Base-by-base conservation (phyloP, 2,888 invertebrate species). In the Eristalis tenax region DNA sequence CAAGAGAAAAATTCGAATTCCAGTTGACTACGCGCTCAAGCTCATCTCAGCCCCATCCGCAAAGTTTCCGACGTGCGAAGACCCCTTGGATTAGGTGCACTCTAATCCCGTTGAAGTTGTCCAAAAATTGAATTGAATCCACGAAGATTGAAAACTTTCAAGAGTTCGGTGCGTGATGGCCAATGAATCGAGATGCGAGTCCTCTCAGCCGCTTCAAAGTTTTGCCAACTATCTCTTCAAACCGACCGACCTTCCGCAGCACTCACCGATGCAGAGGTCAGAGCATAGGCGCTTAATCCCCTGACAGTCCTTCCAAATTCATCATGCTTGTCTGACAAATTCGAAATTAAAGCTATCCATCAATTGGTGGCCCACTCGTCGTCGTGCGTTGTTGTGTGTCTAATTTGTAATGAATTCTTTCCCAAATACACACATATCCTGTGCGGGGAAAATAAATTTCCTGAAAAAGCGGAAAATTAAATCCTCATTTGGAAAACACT, bases 301-400 rank as follows among this genome's bases (percentile, higher is more conserved):
- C 13, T 0, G n/a, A 43, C 4, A n/a, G 50, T 18, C 50, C 50
- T 38, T 38, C 18, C 50, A 1, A 50, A 50, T 50, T 18, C 50
- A 50, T 50, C 50, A 50, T 50, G 50, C 18, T 50, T 43, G 32
- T 63, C 73, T 59, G 64, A 74, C 64, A 56, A 65, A 56, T 23
- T 64, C 35, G 35, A 56, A 74, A 56, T 65, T 50, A 74, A 74
- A 65, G 64, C 74, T 65, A 74, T 74, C 56, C 74, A 74, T 74
- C 74, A 74, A 74, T 74, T 18, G 50, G 50, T 50, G 18, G 50
- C 50, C 50, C 50, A 50, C 50, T 50, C 50, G 8, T 8, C 18
- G 50, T 18, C 18, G 50, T 50, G 50, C 50, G 50, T 18, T 50
- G 50, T n/a, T 50, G 50, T 50, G 50, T 50, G 50, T 50, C 50